Percentiles rank a stretch among this genome's conserved stretches.
phyloP scores from a whole-genome alignment of 2,888 invertebrate species.

The Leptinotarsa haldemani region DNA sequence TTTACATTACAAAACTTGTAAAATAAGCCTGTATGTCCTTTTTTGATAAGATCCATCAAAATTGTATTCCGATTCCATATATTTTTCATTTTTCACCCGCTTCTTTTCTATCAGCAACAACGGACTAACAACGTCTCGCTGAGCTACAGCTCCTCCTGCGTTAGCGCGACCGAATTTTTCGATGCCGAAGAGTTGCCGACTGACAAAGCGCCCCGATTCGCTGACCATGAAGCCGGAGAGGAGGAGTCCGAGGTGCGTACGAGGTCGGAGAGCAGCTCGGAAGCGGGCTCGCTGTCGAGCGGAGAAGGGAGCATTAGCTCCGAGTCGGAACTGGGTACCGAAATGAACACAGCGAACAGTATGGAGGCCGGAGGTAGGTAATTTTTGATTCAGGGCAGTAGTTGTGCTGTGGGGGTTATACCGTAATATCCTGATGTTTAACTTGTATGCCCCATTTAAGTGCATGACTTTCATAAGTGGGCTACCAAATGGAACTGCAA shows the following conservation, averaged over 20 bases:
- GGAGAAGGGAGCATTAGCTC: conserved; percentile 75
- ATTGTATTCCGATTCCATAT: not conserved
- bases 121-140: conserved; percentile 74
- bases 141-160: conserved; percentile 81
- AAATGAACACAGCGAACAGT: conserved; percentile 64
- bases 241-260: conserved; percentile 63
- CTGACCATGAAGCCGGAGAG: conserved; percentile 34
- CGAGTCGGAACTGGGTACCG: conserved; percentile 70
- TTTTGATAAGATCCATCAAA: not conserved
- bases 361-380: conserved; percentile 56
- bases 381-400: not conserved
- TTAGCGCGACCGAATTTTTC: conserved; percentile 83
- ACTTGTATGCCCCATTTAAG: not conserved
- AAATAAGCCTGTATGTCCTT: too few species aligned
- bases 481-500: too few species aligned
- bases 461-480: too few species aligned
- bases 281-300: conserved; percentile 76
- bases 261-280: conserved; percentile 76
- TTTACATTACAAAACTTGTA: too few species aligned
- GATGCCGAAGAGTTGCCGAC: conserved; percentile 77
- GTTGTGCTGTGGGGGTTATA: not conserved
- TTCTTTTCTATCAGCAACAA: conserved; percentile 47
- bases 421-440: too few species aligned
- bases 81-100: not conserved
- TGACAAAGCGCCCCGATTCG: conserved; percentile 38